Base-by-base conservation (phyloP, 2,888 invertebrate genomes). In the Auanema freiburgensis region DNA sequence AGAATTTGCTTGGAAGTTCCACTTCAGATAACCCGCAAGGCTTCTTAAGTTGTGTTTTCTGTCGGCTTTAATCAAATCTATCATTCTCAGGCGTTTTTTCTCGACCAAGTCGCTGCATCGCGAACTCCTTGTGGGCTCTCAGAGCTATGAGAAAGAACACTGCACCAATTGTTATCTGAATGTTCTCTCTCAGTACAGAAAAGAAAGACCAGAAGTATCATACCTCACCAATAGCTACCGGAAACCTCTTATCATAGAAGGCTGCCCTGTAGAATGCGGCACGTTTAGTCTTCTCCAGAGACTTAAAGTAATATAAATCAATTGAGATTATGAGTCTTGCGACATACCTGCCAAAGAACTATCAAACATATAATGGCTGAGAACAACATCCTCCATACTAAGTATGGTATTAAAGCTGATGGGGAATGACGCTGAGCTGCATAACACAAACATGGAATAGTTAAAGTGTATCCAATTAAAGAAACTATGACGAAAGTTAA, bases 301-400 rank as follows among this genome's bases (percentile, higher is more conserved):
- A 3, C 46, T 46, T 11, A 43, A n/a, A 43, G 43, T n/a, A n/a
- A n/a, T n/a, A 33, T 8, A 33, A 33, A 33, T 33, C 33, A 33
- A 21, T 21, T 46, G 46, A 16, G 33, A 33, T 33, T 33, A 8
- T 18, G 24, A 44, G 43, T n/a, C n/a, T n/a, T n/a, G n/a, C n/a
- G n/a, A n/a, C 23, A 5, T 44, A 54, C 60, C 54, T 60, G 60
- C 60, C 60, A 60, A 25, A 60, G 21, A 49, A 60, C 55, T 53
- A 60, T 43, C 18, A 40, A 43, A 16, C 53, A 18, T n/a, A 60
- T 51, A 18, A 60, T 41, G 21, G 51, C 14, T n/a, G 53, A 60
- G 21, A 60, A 55, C 11, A 60, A 46, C 21, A 51, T 51, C 33
- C 60, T 53, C 60, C 60, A 60, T 21, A 60, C 51, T 21, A 60